Base-by-base conservation (phyloP, 1,140 invertebrate species). In the Cydia amplana region DNA sequence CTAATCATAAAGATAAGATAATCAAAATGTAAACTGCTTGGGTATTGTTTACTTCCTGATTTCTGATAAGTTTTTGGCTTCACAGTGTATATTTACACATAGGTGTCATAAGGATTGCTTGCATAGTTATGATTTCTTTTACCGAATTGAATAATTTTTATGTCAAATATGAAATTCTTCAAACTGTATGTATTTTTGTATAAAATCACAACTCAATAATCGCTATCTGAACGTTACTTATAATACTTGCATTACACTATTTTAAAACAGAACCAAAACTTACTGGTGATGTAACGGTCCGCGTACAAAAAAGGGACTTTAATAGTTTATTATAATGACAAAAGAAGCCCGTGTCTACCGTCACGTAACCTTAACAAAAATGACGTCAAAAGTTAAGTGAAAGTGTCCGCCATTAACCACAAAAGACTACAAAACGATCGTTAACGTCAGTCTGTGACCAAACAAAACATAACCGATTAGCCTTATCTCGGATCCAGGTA, bases 381-480 rank as follows among this genome's bases (percentile, higher is more conserved):
- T 70, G 65, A 70, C 65, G 25, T 51, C 65, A 75, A 70, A 75
- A 74, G 77, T 76, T 75, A 74, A 79, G 75, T 79, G 77, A 82
- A 82, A 86, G 79, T 82, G 76, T 75, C 74, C 78, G 74, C 65
- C 74, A 75, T 70, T 65, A 55, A 65, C 55, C 20, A 60, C 43
- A 65, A 75, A 74, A 72, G 73, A 76, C 74, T 40, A 72, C 49
- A 67, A 60, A 80, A 75, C 75, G 75, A 77, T 84, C 82, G 83
- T 86, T 86, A 85, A 90, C 85, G 84, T 88, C 85, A 87, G 79
- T 78, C 77, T 28, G 72, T 79, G 73, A 80, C 79, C 82, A 89
- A 91, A 90, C 84, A 90, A 87, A 87, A 86, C 81, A 84, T 89
- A 87, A 90, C 82, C 83, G 88, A 91, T 90, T 91, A 91, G 85